phyloP scores from a whole-genome alignment of 1,140 invertebrate genomes.

The Danaus plexippus region DNA sequence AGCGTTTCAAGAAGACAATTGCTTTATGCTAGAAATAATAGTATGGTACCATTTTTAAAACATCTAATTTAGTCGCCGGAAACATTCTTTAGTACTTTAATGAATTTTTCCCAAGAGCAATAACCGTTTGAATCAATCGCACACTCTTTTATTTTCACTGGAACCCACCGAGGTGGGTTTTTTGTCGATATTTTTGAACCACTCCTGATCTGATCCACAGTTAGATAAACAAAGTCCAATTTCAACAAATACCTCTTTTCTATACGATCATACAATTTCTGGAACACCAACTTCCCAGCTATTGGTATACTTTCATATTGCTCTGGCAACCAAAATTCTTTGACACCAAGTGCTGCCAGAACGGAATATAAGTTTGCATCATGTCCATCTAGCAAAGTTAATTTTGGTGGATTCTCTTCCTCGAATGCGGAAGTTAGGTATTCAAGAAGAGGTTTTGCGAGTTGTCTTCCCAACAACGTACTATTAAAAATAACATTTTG shows the following conservation, averaged over 20 bases:
- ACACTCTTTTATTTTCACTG: slow-evolving; percentile 39
- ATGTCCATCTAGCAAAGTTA: slow-evolving; percentile 44
- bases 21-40: too few species aligned
- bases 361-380: slow-evolving; percentile 49
- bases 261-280: slow-evolving; percentile 41
- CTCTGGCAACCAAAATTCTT: slow-evolving; percentile 34
- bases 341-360: slow-evolving; percentile 36
- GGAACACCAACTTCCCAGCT: slow-evolving; percentile 55
- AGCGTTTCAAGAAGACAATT: too few species aligned
- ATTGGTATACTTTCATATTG: slow-evolving; percentile 46
- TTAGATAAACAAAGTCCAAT: slow-evolving; percentile 49
- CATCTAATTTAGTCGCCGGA: not conserved
- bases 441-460: slow-evolving; percentile 34
- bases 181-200: slow-evolving; percentile 27
- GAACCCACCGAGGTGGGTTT: slow-evolving; percentile 36
- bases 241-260: slow-evolving; percentile 32
- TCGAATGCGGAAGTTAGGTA: slow-evolving; percentile 38
- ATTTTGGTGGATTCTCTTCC: slow-evolving; percentile 31
- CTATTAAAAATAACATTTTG: slow-evolving; percentile 42
- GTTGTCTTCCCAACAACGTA: slow-evolving; percentile 33
- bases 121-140: slow-evolving; percentile 28
- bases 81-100: slow-evolving; percentile 22
- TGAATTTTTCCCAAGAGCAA: slow-evolving; percentile 47
- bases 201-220: slow-evolving; percentile 37
- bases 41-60: not conserved